A percentile compares a stretch with the other conserved stretches of the same genome.
These are phyloP conservation scores for Cephus nigrinus DNA, from an alignment of 2,888 invertebrate genomes.

Conservation along the genomic window DNA sequence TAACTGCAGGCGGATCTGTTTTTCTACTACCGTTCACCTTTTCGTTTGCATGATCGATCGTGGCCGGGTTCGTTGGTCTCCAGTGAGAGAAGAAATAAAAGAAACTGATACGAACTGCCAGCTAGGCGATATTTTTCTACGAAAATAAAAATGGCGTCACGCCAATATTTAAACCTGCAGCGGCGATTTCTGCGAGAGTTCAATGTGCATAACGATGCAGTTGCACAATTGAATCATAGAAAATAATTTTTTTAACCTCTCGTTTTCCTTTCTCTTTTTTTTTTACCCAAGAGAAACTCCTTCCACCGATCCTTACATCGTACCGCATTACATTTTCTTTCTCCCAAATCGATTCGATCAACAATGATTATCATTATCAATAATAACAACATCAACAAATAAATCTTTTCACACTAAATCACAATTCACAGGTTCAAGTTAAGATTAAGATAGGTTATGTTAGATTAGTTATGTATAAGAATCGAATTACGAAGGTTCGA, in stretches of 20 bases:
- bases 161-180: not conserved
- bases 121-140: not conserved
- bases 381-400: slow-evolving; percentile 8
- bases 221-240: not conserved
- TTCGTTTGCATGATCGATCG: not conserved
- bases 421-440: slow-evolving; percentile 3
- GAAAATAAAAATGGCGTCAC: not conserved
- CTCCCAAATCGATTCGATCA: not conserved
- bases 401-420: slow-evolving; percentile 3
- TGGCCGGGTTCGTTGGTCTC: not conserved
- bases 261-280: not conserved
- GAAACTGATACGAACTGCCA: not conserved
- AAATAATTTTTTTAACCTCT: not conserved
- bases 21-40: not conserved
- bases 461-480: not conserved
- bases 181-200: not conserved
- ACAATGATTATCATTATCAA: slow-evolving; percentile 5
- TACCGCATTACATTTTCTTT: not conserved
- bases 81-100: not conserved
- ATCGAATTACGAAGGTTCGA: not conserved
- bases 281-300: not conserved
- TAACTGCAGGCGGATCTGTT: not conserved
- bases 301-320: not conserved
- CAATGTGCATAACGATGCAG: not conserved
- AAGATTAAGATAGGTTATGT: not conserved